Evolutionary conservation across 2,888 invertebrate genomes (phyloP).

Genomic region (Odontocerum albicorne): DNA sequence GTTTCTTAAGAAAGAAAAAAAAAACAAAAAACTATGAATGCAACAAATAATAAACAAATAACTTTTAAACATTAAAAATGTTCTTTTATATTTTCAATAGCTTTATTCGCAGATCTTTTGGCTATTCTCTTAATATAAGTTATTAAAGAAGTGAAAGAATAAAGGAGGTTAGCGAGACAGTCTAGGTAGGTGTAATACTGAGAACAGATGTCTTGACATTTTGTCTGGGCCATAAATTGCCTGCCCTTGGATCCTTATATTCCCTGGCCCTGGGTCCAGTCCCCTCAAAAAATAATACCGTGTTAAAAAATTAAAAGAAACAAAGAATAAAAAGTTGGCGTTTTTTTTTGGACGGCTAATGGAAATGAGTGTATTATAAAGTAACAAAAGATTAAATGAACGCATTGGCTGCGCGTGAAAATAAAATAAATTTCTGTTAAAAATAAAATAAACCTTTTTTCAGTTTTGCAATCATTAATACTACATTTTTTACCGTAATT

Average conservation of each 20-base stretch:
- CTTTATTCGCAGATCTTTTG: too few relatives aligned
- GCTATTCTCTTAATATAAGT: too few relatives aligned
- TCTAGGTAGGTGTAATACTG: slow-evolving; percentile 25
- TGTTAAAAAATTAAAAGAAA: slow-evolving; percentile 32
- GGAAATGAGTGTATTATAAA: slow-evolving; percentile 33
- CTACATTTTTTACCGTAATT: too few relatives aligned
- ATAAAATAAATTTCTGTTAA: too few relatives aligned
- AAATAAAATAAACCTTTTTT: too few relatives aligned
- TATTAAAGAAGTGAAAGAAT: too few relatives aligned
- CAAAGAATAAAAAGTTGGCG: slow-evolving; percentile 29
- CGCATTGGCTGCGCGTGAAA: slow-evolving; percentile 7
- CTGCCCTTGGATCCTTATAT: slow-evolving; percentile 5
- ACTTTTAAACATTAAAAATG: too few relatives aligned
- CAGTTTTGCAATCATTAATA: too few relatives aligned
- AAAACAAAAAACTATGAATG: too few relatives aligned
- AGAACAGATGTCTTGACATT: slow-evolving; percentile 34
- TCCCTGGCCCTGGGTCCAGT: slow-evolving; percentile 7
- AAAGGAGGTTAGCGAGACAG: neutral
- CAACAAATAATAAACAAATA: too few relatives aligned
- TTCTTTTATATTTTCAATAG: too few relatives aligned
- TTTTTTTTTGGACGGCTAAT: slow-evolving; percentile 32
- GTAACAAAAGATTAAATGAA: slow-evolving; percentile 26
- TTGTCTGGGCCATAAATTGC: slow-evolving; percentile 27
- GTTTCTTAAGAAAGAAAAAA: too few relatives aligned
- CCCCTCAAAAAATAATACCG: slow-evolving; percentile 25